Evolutionary conservation across 2,888 invertebrate species (phyloP).

Genomic region (Drosophila mercatorum): DNA sequence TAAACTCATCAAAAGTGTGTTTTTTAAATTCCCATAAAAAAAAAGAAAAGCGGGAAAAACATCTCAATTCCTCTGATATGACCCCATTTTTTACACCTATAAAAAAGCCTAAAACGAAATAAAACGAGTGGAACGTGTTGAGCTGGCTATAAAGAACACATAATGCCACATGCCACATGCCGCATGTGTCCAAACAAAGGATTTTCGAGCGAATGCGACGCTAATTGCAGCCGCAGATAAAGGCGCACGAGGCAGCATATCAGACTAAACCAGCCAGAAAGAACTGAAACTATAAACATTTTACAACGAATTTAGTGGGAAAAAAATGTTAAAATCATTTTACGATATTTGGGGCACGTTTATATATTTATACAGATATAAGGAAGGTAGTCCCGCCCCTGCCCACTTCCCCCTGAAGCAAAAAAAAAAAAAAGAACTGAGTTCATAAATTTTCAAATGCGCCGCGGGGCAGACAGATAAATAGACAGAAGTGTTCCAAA

Average conservation of each 20-base stretch:
- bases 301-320: slow-evolving; percentile 70
- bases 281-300: slow-evolving; percentile 36
- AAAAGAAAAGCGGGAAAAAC: slow-evolving; percentile 9
- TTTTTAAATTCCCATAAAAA: slow-evolving; percentile 58
- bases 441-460: slow-evolving; percentile 60
- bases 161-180: slow-evolving; percentile 49
- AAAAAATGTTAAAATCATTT: slow-evolving; percentile 68
- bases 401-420: background rate
- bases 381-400: slow-evolving; percentile 6
- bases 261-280: slow-evolving; percentile 38
- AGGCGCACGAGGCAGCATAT: slow-evolving; percentile 18
- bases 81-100: slow-evolving; percentile 78
- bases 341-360: slow-evolving; percentile 57
- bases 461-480: slow-evolving; percentile 44
- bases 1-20: slow-evolving; percentile 67
- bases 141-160: slow-evolving; percentile 34
- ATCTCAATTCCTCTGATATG: slow-evolving; percentile 68
- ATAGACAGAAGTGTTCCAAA: slow-evolving; percentile 54
- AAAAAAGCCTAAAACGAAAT: slow-evolving; percentile 50
- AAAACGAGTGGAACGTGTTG: slow-evolving; percentile 33
- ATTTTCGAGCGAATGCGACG: slow-evolving; percentile 61
- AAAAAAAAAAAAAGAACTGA: slow-evolving; percentile 24
- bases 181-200: slow-evolving; percentile 76
- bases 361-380: slow-evolving; percentile 4
- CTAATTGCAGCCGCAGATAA: slow-evolving; percentile 66